A percentile compares a stretch with the other conserved stretches of the same genome.
These are phyloP conservation scores for Bucorvus abyssinicus DNA, from an alignment of 2,797 vertebrate species.

Conservation along the genomic window DNA sequence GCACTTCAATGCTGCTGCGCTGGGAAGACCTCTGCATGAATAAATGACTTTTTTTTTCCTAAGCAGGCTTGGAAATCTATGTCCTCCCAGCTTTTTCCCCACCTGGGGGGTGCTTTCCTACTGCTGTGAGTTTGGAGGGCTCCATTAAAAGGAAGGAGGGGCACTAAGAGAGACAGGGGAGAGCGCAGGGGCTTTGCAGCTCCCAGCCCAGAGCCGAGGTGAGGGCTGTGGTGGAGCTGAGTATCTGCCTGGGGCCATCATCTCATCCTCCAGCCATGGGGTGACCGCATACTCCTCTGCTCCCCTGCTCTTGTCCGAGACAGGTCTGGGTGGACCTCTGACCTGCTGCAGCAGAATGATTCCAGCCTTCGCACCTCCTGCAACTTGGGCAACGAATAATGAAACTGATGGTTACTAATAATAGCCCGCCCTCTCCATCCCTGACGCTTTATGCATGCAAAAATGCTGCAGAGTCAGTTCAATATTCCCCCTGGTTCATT, in stretches of 20 bases:
- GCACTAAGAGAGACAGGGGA: not conserved
- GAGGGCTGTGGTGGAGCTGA: not conserved
- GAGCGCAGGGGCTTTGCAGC: not conserved
- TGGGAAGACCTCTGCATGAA: not conserved
- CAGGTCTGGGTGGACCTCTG: not conserved
- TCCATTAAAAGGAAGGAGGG: not conserved
- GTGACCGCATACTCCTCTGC: not conserved
- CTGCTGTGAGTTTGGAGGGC: not conserved
- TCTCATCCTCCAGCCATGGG: not conserved
- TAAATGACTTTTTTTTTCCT: not conserved
- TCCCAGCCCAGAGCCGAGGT: not conserved
- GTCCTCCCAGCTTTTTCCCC: not conserved
- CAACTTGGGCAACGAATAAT: not conserved
- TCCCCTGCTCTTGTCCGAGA: not conserved
- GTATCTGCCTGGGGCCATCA: not conserved
- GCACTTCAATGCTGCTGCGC: not conserved
- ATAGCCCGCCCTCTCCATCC: not conserved
- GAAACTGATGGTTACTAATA: not conserved
- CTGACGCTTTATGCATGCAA: not conserved
- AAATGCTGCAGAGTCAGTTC: not conserved
- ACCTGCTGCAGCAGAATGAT: not conserved
- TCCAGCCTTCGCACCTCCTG: not conserved
- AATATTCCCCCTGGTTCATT: not conserved
- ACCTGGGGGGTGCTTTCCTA: not conserved
- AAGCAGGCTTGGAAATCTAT: not conserved